A percentile compares a stretch with the other conserved stretches of the same genome.
phyloP scores from a whole-genome alignment of 2,888 invertebrate genomes.

The Eugnorisma glareosa region DNA sequence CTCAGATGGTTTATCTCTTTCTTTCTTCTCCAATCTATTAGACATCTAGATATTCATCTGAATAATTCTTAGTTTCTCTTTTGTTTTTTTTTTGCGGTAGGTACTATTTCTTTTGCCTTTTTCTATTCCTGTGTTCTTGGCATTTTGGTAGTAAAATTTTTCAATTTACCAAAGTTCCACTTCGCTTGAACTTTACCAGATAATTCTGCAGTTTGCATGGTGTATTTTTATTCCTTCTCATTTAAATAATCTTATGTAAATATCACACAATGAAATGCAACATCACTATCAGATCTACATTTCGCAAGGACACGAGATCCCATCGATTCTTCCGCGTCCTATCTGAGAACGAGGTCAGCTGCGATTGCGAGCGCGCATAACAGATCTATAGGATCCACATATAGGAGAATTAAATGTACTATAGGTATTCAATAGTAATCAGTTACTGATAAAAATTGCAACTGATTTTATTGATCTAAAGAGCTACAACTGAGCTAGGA shows the following conservation, averaged over 20 bases:
- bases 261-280: not conserved
- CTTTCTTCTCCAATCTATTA: not conserved
- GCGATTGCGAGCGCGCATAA: constrained; percentile 34
- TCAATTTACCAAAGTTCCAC: not conserved
- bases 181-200: not conserved
- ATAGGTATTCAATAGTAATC: not conserved
- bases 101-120: not conserved
- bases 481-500: no score
- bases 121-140: not conserved
- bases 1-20: not conserved
- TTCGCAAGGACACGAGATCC: constrained; percentile 53
- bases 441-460: not conserved
- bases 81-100: no score
- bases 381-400: constrained; percentile 16
- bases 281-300: constrained; percentile 35
- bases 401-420: not conserved
- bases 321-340: constrained; percentile 57
- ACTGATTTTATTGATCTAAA: not conserved
- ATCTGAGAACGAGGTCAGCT: constrained; percentile 56
- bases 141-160: not conserved
- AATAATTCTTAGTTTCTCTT: not conserved
- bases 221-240: not conserved
- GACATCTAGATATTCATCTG: not conserved
- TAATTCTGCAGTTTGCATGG: not conserved
- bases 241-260: not conserved